Evolutionary conservation across 2,888 invertebrate genomes (phyloP).

Genomic region (Xylota segnis): DNA sequence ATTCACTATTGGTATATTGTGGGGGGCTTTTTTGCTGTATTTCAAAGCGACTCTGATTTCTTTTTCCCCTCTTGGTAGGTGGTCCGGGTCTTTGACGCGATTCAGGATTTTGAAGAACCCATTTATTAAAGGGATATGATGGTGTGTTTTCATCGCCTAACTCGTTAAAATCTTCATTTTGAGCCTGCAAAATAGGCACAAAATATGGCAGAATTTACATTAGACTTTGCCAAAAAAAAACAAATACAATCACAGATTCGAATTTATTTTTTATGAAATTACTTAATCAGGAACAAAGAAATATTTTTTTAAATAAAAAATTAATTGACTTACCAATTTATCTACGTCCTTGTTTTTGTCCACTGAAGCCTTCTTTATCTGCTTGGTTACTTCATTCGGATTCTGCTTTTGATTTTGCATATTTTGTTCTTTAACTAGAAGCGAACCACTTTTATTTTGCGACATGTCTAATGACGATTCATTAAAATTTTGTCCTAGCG

Average conservation of each 20-base stretch:
- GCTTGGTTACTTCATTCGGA: not conserved
- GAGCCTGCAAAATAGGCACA: not conserved
- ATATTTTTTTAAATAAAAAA: not conserved
- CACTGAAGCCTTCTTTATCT: slow-evolving; percentile 2
- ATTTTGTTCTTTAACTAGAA: slow-evolving; percentile 5
- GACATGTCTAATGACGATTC: not conserved
- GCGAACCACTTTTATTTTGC: not conserved
- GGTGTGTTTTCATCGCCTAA: not conserved
- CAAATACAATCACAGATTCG: not conserved
- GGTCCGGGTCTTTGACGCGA: slow-evolving; percentile 55
- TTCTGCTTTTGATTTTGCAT: slow-evolving; percentile 26
- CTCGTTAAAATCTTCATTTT: slow-evolving; percentile 9
- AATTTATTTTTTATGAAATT: not conserved
- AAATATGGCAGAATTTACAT: not conserved
- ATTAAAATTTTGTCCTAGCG: not conserved
- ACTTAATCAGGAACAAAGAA: too few species aligned
- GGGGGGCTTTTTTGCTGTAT: not conserved
- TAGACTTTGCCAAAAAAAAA: not conserved
- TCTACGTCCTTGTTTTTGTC: not conserved
- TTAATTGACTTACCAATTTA: slow-evolving; percentile 25
- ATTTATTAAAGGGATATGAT: slow-evolving; percentile 57
- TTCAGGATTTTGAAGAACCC: slow-evolving; percentile 65
- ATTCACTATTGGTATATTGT: not conserved
- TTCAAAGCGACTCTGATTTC: slow-evolving; percentile 2
- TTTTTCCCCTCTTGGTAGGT: slow-evolving; percentile 70